Evolutionary conservation across 1,140 invertebrate species (phyloP).

Genomic region (Penaeus japonicus): DNA sequence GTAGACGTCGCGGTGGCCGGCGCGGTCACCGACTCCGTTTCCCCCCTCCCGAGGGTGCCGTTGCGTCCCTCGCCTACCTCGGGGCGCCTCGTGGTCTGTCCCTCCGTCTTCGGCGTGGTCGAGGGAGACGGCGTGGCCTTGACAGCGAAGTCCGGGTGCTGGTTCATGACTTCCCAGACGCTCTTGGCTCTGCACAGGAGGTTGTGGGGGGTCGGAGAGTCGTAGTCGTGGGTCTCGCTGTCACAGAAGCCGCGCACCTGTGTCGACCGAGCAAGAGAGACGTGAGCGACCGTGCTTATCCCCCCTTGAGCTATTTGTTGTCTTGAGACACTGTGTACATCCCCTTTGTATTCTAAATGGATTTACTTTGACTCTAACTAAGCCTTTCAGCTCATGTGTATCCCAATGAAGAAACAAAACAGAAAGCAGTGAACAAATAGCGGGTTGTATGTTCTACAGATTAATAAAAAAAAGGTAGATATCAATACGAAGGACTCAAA

Average conservation of each 20-base stretch:
- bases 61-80: too few species aligned
- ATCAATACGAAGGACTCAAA: too few species aligned
- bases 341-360: too few species aligned
- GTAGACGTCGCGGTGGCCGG: too few species aligned
- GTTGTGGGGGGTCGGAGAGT: constrained; percentile 48
- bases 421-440: background rate
- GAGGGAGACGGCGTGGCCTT: background rate
- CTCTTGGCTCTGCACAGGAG: constrained; percentile 44
- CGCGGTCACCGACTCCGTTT: too few species aligned
- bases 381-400: background rate
- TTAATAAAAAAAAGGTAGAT: too few species aligned
- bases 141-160: constrained; percentile 38
- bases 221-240: constrained; percentile 36
- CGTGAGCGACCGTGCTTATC: background rate
- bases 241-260: constrained; percentile 51
- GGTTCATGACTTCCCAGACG: constrained; percentile 44
- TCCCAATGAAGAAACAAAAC: background rate
- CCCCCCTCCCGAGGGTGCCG: too few species aligned
- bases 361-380: background rate
- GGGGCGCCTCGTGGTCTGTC: too few species aligned
- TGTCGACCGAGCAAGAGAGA: background rate
- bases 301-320: background rate
- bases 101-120: too few species aligned
- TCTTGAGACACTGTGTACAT: background rate
- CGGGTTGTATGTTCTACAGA: too few species aligned